phyloP scores from a whole-genome alignment of 2,888 invertebrate species.

The Sipunculus nudus region DNA sequence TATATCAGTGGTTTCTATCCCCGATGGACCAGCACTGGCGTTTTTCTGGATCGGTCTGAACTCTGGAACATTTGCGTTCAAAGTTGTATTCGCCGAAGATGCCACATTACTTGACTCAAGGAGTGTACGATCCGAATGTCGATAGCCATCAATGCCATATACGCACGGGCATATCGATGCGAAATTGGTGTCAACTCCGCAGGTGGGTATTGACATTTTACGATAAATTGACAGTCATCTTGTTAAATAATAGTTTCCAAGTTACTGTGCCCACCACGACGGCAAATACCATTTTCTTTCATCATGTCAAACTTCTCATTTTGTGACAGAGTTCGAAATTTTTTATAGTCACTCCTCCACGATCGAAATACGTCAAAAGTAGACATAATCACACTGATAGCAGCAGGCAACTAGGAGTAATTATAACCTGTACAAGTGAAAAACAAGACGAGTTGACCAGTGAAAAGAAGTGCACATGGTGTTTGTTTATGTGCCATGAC shows the following conservation, averaged over 20 bases:
- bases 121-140: neutral
- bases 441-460: too few species aligned
- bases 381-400: too few species aligned
- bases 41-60: neutral
- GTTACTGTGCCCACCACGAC: neutral
- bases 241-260: neutral
- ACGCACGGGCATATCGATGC: neutral
- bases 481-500: too few species aligned
- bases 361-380: too few species aligned
- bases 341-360: neutral
- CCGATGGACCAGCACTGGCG: neutral
- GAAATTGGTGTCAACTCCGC: neutral
- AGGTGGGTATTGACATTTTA: neutral
- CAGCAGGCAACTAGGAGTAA: too few species aligned
- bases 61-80: neutral
- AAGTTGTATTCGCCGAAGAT: neutral
- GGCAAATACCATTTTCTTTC: neutral
- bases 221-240: neutral
- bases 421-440: too few species aligned
- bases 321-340: neutral
- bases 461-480: too few species aligned
- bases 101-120: neutral
- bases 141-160: neutral
- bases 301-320: neutral
- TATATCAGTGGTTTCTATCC: neutral